Evolutionary conservation across 2,797 vertebrate species (phyloP).

Genomic region (Hyperoplus immaculatus): DNA sequence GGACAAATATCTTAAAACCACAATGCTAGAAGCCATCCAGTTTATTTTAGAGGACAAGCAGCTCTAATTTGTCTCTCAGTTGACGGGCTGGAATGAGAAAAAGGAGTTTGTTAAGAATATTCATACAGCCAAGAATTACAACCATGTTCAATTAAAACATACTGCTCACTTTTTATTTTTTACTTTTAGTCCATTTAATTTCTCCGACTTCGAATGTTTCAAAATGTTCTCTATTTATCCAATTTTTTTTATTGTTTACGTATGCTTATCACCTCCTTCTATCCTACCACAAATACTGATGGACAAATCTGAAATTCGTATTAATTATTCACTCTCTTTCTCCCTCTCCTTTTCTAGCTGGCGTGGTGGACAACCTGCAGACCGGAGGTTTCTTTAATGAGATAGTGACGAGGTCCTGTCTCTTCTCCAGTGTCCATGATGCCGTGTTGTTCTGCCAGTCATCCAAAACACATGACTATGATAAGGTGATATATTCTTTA

Average conservation of each 20-base stretch:
- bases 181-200: neutral
- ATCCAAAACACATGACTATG: neutral
- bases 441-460: constrained; percentile 84
- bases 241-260: neutral
- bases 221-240: neutral
- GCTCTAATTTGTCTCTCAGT: constrained; percentile 29
- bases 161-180: neutral
- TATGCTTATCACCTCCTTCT: neutral
- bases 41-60: constrained; percentile 19
- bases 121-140: constrained; percentile 14
- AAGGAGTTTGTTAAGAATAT: constrained; percentile 20
- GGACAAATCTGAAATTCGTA: fast-evolving
- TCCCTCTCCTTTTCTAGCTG: constrained; percentile 58
- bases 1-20: neutral
- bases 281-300: neutral
- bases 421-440: constrained; percentile 90
- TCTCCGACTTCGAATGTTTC: neutral
- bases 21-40: neutral
- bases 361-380: constrained; percentile 88
- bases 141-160: constrained; percentile 8
- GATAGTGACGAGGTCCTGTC: constrained; percentile 87
- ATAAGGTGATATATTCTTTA: constrained; percentile 41
- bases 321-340: neutral
- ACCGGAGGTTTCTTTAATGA: constrained; percentile 89
- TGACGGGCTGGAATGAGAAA: constrained; percentile 15